Conservation (phyloP, 35 echinoderm and acorn worm species). For the Amphiura filiformis region DNA sequence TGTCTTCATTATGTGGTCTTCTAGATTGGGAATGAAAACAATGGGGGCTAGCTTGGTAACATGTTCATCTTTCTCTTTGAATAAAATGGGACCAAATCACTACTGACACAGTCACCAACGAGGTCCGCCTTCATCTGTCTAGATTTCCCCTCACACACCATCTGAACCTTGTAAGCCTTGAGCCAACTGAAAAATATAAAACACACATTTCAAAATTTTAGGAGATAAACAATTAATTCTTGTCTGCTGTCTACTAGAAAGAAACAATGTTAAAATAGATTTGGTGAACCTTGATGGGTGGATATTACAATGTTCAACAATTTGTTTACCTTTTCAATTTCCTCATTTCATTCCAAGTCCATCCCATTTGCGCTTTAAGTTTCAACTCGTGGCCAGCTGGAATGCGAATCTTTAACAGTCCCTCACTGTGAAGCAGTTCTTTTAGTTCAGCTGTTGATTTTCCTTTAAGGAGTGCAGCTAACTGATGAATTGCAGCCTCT, state of each 20-base stretch:
- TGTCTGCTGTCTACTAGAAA: too few species aligned
- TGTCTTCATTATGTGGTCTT: not conserved
- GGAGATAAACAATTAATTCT: too few species aligned
- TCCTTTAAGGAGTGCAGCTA: not conserved
- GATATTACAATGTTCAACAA: too few species aligned
- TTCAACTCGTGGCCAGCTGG: not conserved
- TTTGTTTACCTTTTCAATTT: not conserved
- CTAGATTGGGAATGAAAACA: not conserved
- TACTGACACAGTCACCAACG: not conserved
- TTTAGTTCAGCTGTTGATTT: not conserved
- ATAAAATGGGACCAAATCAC: slow-evolving; percentile 4
- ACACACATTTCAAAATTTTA: too few species aligned
- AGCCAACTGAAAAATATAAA: not conserved
- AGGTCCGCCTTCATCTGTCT: not conserved
- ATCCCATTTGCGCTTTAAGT: not conserved
- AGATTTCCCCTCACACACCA: not conserved
- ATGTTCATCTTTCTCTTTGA: not conserved
- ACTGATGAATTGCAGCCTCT: not conserved
- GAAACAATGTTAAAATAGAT: too few species aligned
- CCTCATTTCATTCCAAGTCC: not conserved
- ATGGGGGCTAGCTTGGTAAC: slow-evolving; percentile 10
- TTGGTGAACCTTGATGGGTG: too few species aligned
- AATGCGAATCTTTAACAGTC: not conserved
- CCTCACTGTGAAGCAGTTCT: not conserved
- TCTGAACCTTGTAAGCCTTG: not conserved